Evolutionary conservation across 37 sponge, comb jelly and placozoan genomes (phyloP).

Genomic region (Tethya wilhelma): DNA sequence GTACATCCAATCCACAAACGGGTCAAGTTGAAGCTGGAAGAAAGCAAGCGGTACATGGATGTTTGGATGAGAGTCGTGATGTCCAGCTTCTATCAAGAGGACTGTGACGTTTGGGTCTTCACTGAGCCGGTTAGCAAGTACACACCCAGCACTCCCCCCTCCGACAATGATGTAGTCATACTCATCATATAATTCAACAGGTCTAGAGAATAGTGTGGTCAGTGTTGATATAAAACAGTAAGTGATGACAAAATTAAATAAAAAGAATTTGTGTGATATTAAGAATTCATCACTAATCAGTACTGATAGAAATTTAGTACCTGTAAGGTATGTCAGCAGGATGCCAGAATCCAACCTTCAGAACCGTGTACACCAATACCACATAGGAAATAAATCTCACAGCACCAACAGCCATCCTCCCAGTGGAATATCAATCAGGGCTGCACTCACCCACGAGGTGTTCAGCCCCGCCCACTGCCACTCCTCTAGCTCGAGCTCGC

Average conservation of each 20-base stretch:
- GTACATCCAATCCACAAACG: conserved; percentile 77
- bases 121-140: conserved; percentile 83
- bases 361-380: background rate
- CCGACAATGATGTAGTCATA: conserved; percentile 88
- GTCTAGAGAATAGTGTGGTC: background rate
- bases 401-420: too few species aligned
- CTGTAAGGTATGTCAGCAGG: background rate
- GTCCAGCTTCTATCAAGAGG: conserved; percentile 82
- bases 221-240: background rate
- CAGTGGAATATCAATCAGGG: too few species aligned
- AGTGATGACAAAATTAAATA: background rate
- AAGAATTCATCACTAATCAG: background rate
- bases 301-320: background rate
- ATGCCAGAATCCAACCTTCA: conserved; percentile 14
- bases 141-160: conserved; percentile 89
- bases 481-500: too few species aligned
- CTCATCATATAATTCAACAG: background rate
- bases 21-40: conserved; percentile 17
- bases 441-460: too few species aligned
- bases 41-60: conserved; percentile 51
- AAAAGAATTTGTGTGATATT: background rate
- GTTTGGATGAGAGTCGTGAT: conserved; percentile 33
- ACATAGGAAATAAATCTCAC: too few species aligned
- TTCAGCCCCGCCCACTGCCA: too few species aligned
- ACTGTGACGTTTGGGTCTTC: conserved; percentile 80